A percentile compares a stretch with the other conserved stretches of the same genome.
These are phyloP conservation scores for Callinectes sapidus DNA, from an alignment of 2,888 invertebrate species.

Conservation along the genomic window DNA sequence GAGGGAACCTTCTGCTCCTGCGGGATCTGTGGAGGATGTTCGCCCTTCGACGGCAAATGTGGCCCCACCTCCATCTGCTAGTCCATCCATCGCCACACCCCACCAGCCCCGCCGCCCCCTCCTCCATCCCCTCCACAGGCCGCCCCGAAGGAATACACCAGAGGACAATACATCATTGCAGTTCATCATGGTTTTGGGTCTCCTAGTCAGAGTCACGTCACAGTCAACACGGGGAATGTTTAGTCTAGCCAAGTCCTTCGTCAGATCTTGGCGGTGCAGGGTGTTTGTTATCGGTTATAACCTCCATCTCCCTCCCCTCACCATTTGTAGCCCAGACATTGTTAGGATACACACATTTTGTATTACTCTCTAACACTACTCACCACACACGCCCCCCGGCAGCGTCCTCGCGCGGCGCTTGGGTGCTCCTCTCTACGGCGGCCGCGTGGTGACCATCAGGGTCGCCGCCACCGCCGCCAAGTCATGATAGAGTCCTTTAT, in stretches of 20 bases:
- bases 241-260: not conserved
- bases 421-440: not conserved
- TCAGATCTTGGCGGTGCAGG: not conserved
- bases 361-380: not conserved
- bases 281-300: not conserved
- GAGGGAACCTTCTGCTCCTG: slow-evolving; percentile 59
- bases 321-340: not conserved
- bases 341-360: not conserved
- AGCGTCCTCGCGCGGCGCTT: not conserved
- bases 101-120: not conserved
- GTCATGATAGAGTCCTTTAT: not conserved
- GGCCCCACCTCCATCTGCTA: slow-evolving; percentile 6
- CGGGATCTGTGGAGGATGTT: slow-evolving; percentile 55
- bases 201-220: not conserved
- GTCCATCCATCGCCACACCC: not conserved
- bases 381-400: not conserved
- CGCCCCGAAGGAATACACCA: slow-evolving; percentile 8
- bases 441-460: not conserved
- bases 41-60: slow-evolving; percentile 37
- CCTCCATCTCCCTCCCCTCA: not conserved
- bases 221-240: not conserved
- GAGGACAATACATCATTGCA: not conserved
- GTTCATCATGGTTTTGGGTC: not conserved
- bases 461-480: not conserved
- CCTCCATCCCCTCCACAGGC: not conserved